Percentiles rank a stretch among this genome's conserved stretches.
Conservation (phyloP, 2,113 vertebrate species). For the Egretta garzetta region DNA sequence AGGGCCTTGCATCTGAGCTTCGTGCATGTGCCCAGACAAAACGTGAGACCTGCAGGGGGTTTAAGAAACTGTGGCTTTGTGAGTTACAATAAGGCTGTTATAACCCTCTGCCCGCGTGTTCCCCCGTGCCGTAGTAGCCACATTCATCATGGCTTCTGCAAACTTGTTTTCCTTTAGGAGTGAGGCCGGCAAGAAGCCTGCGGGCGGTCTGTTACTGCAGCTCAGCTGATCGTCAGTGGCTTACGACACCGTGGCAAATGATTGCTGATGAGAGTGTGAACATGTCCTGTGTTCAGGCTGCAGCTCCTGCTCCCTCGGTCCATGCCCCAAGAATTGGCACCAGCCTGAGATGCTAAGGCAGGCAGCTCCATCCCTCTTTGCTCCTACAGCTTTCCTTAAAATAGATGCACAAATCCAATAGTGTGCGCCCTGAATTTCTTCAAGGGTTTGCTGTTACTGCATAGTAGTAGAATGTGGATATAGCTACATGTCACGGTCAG, state of each 20-base stretch:
- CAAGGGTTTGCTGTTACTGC: background rate
- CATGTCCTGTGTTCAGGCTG: background rate
- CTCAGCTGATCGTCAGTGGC: background rate
- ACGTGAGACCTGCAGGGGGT: background rate
- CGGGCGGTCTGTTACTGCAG: background rate
- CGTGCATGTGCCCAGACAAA: rapidly evolving
- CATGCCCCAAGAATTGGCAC: rapidly evolving
- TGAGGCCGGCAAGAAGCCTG: background rate
- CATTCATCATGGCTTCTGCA: background rate
- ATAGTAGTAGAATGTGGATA: background rate
- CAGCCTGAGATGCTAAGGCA: background rate
- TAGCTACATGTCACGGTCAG: background rate
- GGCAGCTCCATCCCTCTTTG: background rate
- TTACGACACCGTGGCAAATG: rapidly evolving
- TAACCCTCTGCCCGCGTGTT: background rate
- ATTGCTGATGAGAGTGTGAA: background rate
- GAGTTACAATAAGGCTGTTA: background rate
- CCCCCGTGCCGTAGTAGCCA: background rate
- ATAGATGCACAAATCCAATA: background rate
- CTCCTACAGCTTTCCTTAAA: background rate
- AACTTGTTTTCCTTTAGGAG: background rate
- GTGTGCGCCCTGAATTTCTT: background rate
- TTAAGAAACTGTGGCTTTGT: background rate
- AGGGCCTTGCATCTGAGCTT: background rate
- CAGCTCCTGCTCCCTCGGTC: background rate